Base-by-base conservation (phyloP, 1,140 invertebrate genomes). In the Leguminivora glycinivorella region DNA sequence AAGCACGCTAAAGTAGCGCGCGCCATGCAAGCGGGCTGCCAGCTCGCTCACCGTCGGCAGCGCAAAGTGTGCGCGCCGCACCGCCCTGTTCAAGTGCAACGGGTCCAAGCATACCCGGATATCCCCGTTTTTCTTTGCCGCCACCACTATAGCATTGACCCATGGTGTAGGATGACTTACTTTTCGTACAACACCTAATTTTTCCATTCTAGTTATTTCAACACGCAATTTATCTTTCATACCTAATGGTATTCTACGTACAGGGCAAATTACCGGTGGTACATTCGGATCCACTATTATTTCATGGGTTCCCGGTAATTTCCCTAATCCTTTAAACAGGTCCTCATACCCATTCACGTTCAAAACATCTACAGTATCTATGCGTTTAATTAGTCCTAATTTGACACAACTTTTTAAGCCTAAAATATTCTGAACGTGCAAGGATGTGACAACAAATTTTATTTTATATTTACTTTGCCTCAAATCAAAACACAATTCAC, bases 41-140 rank as follows among this genome's bases (percentile, higher is more conserved):
- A 75, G 68, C 25, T 77, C 75, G 6, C 56, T 60, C 9, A 77
- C 1, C 2, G 74, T 74, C 7, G 81, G 78, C n/a, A 81, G 71
- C 26, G 71, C 69, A 68, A 75, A 83, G 67, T 83, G 78, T 12
- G 72, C 74, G 17, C 76, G 56, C 12, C 68, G 52, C 22, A 79
- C 56, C 1, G 68, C 72, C 26, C 67, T 14, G 69, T 78, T 81
- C 26, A 75, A 69, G n/a, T 67, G 38, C 68, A 70, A 74, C 12
- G 81, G 81, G 52, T 80, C 73, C 10, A 78, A 26, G 56, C 74
- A 72, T n/a, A 74, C 56, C n/a, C 75, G 47, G 12, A 77, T n/a
- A 19, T 60, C 47, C 0, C 43, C 52, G 70, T 73, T 69, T 22
- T 69, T 60, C 63, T 72, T 77, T n/a, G 67, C 29, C 1, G 38